These are phyloP conservation scores for Oncopodura yosiiana DNA, from an alignment of 1,140 invertebrate species.

Conservation along the genomic window DNA sequence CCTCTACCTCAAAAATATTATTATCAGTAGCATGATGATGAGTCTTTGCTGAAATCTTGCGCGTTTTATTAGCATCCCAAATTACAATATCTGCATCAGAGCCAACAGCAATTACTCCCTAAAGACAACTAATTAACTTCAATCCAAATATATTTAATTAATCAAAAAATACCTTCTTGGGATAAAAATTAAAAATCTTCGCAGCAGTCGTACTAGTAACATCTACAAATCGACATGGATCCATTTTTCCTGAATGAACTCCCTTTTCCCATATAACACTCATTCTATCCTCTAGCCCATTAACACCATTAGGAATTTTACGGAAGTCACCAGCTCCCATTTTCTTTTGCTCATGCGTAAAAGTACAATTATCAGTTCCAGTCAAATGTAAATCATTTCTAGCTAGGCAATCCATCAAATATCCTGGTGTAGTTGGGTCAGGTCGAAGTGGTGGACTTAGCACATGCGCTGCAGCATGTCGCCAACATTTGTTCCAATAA, in stretches of 20 bases:
- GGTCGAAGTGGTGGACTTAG: slow-evolving; percentile 81
- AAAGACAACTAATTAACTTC: slow-evolving; percentile 24
- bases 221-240: slow-evolving; percentile 87
- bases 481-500: slow-evolving; percentile 54
- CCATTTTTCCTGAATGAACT: slow-evolving; percentile 84
- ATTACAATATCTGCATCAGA: slow-evolving; percentile 97
- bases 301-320: slow-evolving; percentile 97
- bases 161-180: slow-evolving; percentile 58
- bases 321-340: slow-evolving; percentile 81
- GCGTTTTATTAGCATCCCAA: slow-evolving; percentile 79
- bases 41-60: slow-evolving; percentile 81
- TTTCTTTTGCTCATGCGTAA: slow-evolving; percentile 84
- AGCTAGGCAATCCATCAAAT: slow-evolving; percentile 58
- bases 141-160: neutral
- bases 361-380: slow-evolving; percentile 95
- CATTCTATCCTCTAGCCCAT: slow-evolving; percentile 86
- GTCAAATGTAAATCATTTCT: slow-evolving; percentile 85
- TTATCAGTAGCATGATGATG: slow-evolving; percentile 91
- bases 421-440: slow-evolving; percentile 61
- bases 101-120: slow-evolving; percentile 79
- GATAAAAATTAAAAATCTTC: slow-evolving; percentile 96
- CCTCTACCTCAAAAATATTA: slow-evolving; percentile 87
- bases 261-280: slow-evolving; percentile 97
- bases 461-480: slow-evolving; percentile 80
- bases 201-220: slow-evolving; percentile 94